Evolutionary conservation across 1,140 invertebrate genomes (phyloP).

Genomic region (Drosophila melanica): DNA sequence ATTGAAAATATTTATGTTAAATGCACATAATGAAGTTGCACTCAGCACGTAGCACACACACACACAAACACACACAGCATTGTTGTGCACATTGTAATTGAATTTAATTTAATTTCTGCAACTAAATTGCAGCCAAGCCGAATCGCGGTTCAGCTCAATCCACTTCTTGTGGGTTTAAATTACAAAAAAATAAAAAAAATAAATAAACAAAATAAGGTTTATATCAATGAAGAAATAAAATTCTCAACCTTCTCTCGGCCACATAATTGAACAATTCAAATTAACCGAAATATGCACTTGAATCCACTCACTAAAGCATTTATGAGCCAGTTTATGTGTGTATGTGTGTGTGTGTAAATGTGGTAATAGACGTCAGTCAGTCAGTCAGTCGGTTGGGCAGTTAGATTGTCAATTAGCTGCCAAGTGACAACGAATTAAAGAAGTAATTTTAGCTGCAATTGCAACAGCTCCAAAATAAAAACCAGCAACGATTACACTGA

Average conservation of each 20-base stretch:
- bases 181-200: constrained; percentile 9
- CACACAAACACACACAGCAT: constrained; percentile 14
- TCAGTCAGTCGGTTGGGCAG: constrained; percentile 40
- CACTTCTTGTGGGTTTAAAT: constrained; percentile 38
- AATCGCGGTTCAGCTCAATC: constrained; percentile 21
- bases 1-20: constrained; percentile 79
- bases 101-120: constrained; percentile 71
- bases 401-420: constrained; percentile 29
- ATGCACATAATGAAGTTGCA: constrained; percentile 75
- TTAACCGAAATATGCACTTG: constrained; percentile 51
- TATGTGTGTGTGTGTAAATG: constrained; percentile 37
- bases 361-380: constrained; percentile 56
- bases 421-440: constrained; percentile 67
- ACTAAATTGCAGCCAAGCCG: constrained; percentile 49
- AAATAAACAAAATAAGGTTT: not conserved
- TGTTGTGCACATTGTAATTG: constrained; percentile 78
- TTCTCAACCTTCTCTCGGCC: constrained; percentile 9
- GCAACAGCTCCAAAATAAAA: constrained; percentile 31
- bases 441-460: constrained; percentile 67
- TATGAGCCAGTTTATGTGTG: constrained; percentile 9
- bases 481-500: constrained; percentile 47
- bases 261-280: constrained; percentile 47
- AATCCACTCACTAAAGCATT: constrained; percentile 28
- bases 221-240: constrained; percentile 4
- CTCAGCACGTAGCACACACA: constrained; percentile 37